These are phyloP conservation scores for Aramus guarauna DNA, from an alignment of 2,113 vertebrate genomes.

Conservation along the genomic window DNA sequence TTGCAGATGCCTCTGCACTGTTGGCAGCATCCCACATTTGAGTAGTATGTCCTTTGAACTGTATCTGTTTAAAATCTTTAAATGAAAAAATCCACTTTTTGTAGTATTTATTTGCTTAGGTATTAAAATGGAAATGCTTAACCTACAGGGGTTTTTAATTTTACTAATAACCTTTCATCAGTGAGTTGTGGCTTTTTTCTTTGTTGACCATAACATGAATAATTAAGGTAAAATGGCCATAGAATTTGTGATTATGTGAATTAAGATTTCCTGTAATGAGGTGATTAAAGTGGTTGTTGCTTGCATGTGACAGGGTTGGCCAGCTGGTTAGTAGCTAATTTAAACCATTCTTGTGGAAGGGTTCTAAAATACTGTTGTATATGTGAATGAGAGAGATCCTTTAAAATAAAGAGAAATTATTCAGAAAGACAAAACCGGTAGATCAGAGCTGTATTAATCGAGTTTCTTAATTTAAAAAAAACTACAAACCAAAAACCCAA, in stretches of 20 bases:
- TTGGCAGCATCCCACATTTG: neutral
- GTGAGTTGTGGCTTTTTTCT: neutral
- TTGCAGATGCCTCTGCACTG: neutral
- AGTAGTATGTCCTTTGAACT: neutral
- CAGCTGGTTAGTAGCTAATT: neutral
- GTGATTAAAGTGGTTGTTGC: neutral
- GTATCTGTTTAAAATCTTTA: neutral
- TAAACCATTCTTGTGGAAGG: neutral
- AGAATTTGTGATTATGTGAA: neutral
- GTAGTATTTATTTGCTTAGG: neutral
- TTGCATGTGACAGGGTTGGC: neutral
- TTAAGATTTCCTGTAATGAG: neutral
- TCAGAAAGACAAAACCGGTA: neutral
- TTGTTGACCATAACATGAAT: neutral
- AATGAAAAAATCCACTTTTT: neutral
- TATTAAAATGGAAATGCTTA: neutral
- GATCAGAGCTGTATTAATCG: neutral
- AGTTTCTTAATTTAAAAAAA: neutral
- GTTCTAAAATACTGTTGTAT: neutral
- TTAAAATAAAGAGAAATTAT: neutral
- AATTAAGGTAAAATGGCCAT: neutral
- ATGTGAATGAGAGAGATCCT: neutral
- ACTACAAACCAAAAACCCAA: neutral
- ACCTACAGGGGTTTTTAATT: neutral
- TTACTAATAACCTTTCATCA: neutral